phyloP scores from a whole-genome alignment of 2,888 invertebrate species.

The Oxytorus armatus region DNA sequence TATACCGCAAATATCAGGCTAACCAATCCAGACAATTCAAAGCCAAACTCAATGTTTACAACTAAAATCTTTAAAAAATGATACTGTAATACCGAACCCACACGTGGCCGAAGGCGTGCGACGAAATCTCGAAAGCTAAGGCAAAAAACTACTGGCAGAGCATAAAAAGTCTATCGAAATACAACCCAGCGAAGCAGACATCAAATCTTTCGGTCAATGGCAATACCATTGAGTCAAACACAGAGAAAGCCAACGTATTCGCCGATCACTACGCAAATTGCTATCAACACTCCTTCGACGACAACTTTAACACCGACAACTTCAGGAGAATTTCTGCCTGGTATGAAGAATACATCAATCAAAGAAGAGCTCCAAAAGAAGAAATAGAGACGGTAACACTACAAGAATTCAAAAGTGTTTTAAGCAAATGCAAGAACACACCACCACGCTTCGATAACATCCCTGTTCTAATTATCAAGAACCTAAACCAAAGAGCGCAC shows the following conservation, averaged over 20 bases:
- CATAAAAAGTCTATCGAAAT: conserved; percentile 47
- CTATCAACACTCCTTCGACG: background rate
- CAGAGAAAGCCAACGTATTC: conserved; percentile 37
- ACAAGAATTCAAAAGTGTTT: background rate
- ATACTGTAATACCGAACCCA: conserved; percentile 33
- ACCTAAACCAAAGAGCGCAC: background rate
- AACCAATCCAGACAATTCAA: conserved; percentile 6
- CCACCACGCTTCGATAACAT: conserved; percentile 37
- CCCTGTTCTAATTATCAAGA: conserved; percentile 13
- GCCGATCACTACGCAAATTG: conserved; percentile 13
- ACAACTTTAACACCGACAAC: conserved; percentile 1
- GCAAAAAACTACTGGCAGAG: conserved; percentile 58
- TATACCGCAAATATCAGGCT: conserved; percentile 19
- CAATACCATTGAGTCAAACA: background rate
- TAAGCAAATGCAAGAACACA: conserved; percentile 45
- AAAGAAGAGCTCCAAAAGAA: background rate
- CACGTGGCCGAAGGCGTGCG: conserved; percentile 50
- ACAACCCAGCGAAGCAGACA: background rate
- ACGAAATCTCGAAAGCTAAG: conserved; percentile 27
- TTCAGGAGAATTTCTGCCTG: conserved; percentile 6
- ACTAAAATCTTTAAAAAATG: conserved; percentile 47
- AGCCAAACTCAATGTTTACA: conserved; percentile 19
- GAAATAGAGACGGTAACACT: background rate
- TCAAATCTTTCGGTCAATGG: conserved; percentile 28
- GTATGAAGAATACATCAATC: conserved; percentile 9